A percentile compares a stretch with the other conserved stretches of the same genome.
These are phyloP conservation scores for Deroptyus accipitrinus DNA, from an alignment of 2,113 vertebrate genomes.

Conservation along the genomic window DNA sequence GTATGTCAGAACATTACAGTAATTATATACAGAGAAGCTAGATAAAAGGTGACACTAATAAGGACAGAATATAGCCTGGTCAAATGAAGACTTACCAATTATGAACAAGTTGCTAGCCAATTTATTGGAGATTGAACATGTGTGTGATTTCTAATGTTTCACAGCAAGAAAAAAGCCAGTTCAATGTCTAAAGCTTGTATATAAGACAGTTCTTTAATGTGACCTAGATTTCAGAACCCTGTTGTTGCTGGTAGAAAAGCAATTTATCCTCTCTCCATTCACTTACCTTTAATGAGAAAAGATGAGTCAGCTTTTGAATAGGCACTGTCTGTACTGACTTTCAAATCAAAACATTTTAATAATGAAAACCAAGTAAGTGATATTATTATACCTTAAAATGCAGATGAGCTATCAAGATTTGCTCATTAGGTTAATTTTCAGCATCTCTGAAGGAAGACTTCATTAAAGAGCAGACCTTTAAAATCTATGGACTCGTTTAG, in stretches of 20 bases:
- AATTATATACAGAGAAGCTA: neutral
- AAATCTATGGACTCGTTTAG: neutral
- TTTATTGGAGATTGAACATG: slow-evolving; percentile 13
- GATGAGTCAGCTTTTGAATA: slow-evolving; percentile 69
- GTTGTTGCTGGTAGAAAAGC: slow-evolving; percentile 70
- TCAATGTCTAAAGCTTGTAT: neutral
- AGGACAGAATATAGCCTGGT: neutral
- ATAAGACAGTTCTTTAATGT: slow-evolving; percentile 35
- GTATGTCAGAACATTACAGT: neutral
- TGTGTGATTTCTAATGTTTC: neutral
- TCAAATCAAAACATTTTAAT: slow-evolving; percentile 69
- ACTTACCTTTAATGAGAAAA: slow-evolving; percentile 63
- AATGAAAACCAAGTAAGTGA: slow-evolving; percentile 56
- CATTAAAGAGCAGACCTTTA: neutral
- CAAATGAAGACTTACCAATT: neutral
- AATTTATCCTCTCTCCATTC: slow-evolving; percentile 54
- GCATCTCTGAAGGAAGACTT: neutral
- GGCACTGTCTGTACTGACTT: slow-evolving; percentile 41
- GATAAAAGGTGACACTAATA: neutral
- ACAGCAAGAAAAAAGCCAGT: neutral
- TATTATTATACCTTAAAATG: slow-evolving; percentile 33
- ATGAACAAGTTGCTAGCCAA: neutral
- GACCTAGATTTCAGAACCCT: slow-evolving; percentile 77
- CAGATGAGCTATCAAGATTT: slow-evolving; percentile 39
- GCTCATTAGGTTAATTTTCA: slow-evolving; percentile 31